Conservation (phyloP, 2,113 vertebrate genomes). For the Anarhynchus alexandrinus region DNA sequence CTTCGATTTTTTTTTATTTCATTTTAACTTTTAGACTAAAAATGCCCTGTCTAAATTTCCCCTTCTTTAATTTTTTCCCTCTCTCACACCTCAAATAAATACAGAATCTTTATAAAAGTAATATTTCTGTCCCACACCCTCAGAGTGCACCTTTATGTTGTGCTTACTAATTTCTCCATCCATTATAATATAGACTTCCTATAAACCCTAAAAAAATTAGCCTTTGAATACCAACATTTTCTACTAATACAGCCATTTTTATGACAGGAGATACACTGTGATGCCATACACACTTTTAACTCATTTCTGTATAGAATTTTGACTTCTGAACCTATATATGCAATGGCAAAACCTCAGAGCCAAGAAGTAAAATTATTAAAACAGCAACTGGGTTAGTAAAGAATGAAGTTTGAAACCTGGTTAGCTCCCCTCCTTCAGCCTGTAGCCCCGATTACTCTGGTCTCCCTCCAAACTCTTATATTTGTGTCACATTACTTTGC, state of each 20-base stretch:
- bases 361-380: background rate
- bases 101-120: background rate
- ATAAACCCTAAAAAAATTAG: background rate
- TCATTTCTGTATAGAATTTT: background rate
- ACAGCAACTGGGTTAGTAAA: background rate
- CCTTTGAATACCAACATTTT: background rate
- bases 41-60: background rate
- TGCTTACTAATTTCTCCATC: background rate
- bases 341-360: background rate
- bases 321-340: background rate
- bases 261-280: too few relatives aligned
- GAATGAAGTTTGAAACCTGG: background rate
- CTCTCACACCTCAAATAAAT: background rate
- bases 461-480: accelerated
- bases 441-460: accelerated
- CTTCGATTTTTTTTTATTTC: background rate
- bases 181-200: background rate
- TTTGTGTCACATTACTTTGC: accelerated
- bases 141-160: too few relatives aligned
- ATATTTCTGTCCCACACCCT: background rate
- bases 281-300: background rate
- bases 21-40: background rate
- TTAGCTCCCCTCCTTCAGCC: background rate
- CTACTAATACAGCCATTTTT: background rate
- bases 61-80: background rate